Evolutionary conservation across 1,140 invertebrate species (phyloP), one percentile per base, ranked within the genome.

Genomic region (Danaus melanippus): DNA sequence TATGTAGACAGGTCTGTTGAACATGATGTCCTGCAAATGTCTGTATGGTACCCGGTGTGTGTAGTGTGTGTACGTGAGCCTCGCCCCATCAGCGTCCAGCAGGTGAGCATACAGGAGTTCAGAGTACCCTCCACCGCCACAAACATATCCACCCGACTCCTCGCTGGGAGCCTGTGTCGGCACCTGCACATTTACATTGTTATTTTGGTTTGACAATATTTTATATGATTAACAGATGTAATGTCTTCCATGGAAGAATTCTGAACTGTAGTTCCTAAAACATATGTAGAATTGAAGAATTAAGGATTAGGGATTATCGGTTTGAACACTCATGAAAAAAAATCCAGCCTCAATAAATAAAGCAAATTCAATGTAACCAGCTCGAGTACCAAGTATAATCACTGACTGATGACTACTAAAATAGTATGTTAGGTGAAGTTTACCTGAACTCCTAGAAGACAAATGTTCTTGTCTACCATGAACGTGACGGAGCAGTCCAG

Each of bases 21-120:
- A 95, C 51, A 90, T 91, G 58, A 95, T 92, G 74, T 95, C 93
- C 50, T 94, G 89, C 57, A 93, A 84, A 41, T 90, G 91, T 41
- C 90, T 87, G 69, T 91, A 91, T 0, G 89, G 83, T 45, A 91
- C 93, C 61, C 92, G 90, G 56, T 90, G 92, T 42, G 93, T 93
- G 71, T 92, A 94, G 78, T 95, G 93, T 8, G 93, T 94, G 74
- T 94, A 94, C 1, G 93, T 93, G 54, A 95, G 88, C 3, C 93
- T 83, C 42, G 90, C 91, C 8, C 92, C 92, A 72, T 93, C 92
- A 21, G 90, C 90, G 82, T 95, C 93, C 58, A 94, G 86, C 39
- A 95, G 86, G 85, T 94, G 92, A 9, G 93, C 93, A 71, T 94
- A 94, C 39, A 95, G 88, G 52, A 94, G 89, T 86, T 95, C 93